Percentiles rank a stretch among this genome's conserved stretches.
Conservation (phyloP, 2,113 vertebrate genomes). For the Indri indri region DNA sequence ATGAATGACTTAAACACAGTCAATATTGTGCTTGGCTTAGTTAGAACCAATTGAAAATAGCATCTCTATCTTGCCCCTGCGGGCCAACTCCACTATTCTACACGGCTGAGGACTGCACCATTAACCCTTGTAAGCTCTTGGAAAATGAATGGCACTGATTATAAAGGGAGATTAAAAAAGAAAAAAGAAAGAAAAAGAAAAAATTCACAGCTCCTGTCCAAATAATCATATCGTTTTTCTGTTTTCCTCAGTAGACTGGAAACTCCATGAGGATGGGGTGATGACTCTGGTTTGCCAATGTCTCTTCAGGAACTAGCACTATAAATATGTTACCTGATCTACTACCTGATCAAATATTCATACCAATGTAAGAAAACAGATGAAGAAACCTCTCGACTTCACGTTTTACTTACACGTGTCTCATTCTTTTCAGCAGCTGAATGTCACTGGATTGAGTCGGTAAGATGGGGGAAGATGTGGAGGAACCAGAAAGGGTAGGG, state of each 20-base stretch:
- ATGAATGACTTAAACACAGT: constrained; percentile 1
- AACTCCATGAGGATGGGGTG: not conserved
- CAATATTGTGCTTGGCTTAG: not conserved
- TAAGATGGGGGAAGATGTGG: not conserved
- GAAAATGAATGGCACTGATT: not conserved
- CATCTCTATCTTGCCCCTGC: not conserved
- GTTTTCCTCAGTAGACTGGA: not conserved
- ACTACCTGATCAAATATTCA: not conserved
- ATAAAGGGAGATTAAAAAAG: not conserved
- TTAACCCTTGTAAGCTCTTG: not conserved
- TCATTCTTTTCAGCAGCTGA: not conserved
- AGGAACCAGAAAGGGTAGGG: not conserved
- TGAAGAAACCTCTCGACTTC: not conserved
- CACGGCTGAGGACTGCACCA: not conserved
- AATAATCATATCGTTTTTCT: not conserved
- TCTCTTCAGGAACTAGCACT: not conserved
- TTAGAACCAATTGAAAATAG: not conserved
- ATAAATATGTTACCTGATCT: not conserved
- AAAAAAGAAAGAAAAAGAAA: not conserved
- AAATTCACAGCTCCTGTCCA: not conserved
- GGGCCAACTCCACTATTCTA: not conserved
- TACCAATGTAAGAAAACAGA: not conserved
- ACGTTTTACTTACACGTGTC: not conserved
- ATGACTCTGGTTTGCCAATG: not conserved
- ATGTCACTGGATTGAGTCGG: not conserved